Conservation (phyloP, 2,888 invertebrate genomes). For the Trachelus stipa region DNA sequence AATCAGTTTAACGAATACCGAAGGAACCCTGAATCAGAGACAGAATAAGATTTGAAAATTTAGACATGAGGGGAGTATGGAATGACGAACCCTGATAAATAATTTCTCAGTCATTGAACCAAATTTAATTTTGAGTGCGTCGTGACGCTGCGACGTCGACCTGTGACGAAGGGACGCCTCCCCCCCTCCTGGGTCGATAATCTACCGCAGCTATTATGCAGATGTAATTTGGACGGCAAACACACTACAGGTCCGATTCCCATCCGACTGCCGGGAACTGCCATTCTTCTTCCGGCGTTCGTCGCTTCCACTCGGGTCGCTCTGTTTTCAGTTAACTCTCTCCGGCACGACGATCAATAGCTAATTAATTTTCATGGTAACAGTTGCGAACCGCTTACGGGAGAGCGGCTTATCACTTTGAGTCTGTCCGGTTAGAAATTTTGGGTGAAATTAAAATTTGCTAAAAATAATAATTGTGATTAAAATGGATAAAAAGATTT, state of each 20-base stretch:
- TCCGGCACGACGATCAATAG: conserved; percentile 29
- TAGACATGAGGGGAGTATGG: too few relatives aligned
- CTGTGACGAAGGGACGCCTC: conserved; percentile 50
- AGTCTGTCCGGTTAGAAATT: too few relatives aligned
- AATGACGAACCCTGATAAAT: conserved; percentile 10
- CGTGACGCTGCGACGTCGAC: conserved; percentile 10
- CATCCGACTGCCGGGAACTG: conserved; percentile 44
- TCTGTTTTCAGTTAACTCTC: conserved; percentile 23
- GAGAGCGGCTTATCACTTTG: too few relatives aligned
- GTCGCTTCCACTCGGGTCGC: conserved; percentile 26
- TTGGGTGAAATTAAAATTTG: too few relatives aligned
- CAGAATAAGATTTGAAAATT: too few relatives aligned
- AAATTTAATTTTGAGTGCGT: conserved; percentile 31
- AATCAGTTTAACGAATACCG: too few relatives aligned
- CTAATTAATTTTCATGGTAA: conserved; percentile 34
- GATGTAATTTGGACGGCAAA: conserved; percentile 61
- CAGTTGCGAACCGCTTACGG: neutral
- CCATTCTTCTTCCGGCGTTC: conserved; percentile 42
- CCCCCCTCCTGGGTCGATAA: conserved; percentile 52
- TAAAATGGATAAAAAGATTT: too few relatives aligned
- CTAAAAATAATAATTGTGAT: too few relatives aligned
- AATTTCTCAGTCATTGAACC: conserved; percentile 41
- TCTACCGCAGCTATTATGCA: conserved; percentile 58
- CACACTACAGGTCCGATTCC: conserved; percentile 50
- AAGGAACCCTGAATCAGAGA: too few relatives aligned